phyloP scores from a whole-genome alignment of 2,797 vertebrate species.

The Alexandromys oeconomus region DNA sequence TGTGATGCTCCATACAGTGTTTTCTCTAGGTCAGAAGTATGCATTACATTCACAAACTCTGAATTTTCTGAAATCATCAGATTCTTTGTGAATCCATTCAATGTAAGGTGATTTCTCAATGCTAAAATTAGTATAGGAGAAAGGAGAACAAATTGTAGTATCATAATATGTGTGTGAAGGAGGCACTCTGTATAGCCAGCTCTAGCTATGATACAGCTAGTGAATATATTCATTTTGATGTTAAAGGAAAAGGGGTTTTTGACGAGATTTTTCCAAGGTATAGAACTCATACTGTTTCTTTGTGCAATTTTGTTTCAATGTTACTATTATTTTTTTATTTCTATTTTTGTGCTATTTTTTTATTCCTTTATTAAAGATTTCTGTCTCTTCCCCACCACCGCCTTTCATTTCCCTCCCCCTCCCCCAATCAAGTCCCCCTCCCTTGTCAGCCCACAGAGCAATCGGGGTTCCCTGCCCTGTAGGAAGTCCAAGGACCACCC shows the following conservation, averaged over 20 bases:
- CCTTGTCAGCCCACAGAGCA: too few species aligned
- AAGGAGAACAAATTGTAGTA: background rate
- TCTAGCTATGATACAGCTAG: conserved; percentile 7
- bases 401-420: too few species aligned
- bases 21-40: conserved; percentile 36
- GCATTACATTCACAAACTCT: conserved; percentile 53
- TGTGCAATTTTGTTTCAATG: background rate
- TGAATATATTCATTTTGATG: conserved; percentile 55
- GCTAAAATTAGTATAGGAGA: background rate
- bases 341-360: too few species aligned
- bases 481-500: too few species aligned
- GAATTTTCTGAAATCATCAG: conserved; percentile 72
- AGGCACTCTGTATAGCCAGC: background rate
- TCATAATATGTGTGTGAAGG: background rate
- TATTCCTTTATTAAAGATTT: too few species aligned
- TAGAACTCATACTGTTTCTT: conserved; percentile 22
- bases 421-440: too few species aligned
- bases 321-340: too few species aligned
- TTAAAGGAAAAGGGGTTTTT: background rate
- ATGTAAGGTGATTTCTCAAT: background rate
- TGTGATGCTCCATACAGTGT: background rate
- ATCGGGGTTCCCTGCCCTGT: too few species aligned
- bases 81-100: conserved; percentile 39
- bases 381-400: too few species aligned
- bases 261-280: background rate